Evolutionary conservation across 2,888 invertebrate species (phyloP).

Genomic region (Zootermopsis nevadensis): DNA sequence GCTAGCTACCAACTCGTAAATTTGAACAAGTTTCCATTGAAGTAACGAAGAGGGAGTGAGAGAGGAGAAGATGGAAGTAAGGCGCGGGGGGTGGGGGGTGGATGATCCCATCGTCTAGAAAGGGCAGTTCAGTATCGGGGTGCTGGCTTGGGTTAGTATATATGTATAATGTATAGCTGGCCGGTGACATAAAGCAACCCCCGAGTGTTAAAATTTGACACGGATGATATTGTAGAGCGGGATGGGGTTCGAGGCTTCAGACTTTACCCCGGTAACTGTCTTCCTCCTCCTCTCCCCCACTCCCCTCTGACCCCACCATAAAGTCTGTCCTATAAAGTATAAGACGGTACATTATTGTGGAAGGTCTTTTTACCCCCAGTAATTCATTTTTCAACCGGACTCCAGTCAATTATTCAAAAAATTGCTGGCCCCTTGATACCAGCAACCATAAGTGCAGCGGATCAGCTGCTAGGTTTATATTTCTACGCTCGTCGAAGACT

Average conservation of each 20-base stretch:
- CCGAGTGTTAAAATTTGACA: conserved; percentile 50
- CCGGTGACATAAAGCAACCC: conserved; percentile 51
- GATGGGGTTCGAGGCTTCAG: conserved; percentile 11
- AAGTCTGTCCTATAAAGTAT: conserved; percentile 50
- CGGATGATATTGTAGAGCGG: conserved; percentile 51
- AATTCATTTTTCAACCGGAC: conserved; percentile 68
- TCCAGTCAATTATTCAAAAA: conserved; percentile 68
- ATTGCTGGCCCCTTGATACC: conserved; percentile 64
- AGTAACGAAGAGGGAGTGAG: conserved; percentile 46
- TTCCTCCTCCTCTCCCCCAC: neutral
- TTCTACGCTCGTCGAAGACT: neutral
- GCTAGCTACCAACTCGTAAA: conserved; percentile 48
- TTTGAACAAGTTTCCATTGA: conserved; percentile 52
- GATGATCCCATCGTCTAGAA: conserved; percentile 37
- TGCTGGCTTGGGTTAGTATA: conserved; percentile 33
- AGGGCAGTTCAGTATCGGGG: conserved; percentile 13
- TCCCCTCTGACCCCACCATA: conserved; percentile 1
- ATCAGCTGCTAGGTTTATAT: neutral
- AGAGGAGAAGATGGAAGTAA: neutral
- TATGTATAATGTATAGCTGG: conserved; percentile 52
- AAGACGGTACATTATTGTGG: conserved; percentile 53
- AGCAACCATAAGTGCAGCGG: conserved; percentile 15
- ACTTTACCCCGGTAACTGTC: conserved; percentile 31
- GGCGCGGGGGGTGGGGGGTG: conserved; percentile 5
- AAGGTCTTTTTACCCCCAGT: conserved; percentile 57